These are phyloP conservation scores for Gasterosteus aculeatus DNA, from an alignment of 2,113 vertebrate species.

Conservation along the genomic window DNA sequence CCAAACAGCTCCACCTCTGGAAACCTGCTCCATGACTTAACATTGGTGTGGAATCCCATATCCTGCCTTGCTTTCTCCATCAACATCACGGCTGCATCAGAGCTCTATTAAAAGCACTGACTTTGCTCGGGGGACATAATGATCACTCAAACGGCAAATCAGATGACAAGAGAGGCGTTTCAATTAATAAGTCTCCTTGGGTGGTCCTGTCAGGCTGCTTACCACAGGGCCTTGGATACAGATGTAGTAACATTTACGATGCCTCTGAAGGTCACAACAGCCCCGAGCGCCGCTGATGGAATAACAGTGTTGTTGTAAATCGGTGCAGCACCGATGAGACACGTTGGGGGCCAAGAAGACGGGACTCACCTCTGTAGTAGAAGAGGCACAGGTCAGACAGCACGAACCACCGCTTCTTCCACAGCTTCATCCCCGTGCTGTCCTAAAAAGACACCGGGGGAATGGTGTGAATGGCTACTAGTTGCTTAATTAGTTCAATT, in stretches of 20 bases:
- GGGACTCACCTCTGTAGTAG: conserved; percentile 93
- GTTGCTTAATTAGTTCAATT: background rate
- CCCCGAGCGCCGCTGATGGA: conserved; percentile 1
- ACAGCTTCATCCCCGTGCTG: conserved; percentile 97
- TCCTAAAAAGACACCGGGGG: conserved; percentile 81
- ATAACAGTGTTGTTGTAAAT: background rate
- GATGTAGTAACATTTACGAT: conserved; percentile 16
- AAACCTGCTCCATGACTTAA: conserved; percentile 22
- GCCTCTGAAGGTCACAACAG: conserved; percentile 19
- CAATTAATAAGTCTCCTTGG: conserved; percentile 12
- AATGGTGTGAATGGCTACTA: background rate
- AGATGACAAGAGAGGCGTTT: conserved; percentile 29
- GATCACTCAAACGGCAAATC: conserved; percentile 13
- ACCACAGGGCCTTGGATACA: conserved; percentile 13
- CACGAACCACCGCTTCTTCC: conserved; percentile 99
- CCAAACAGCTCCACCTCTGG: conserved; percentile 10
- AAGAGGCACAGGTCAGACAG: conserved; percentile 97
- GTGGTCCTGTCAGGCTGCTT: conserved; percentile 34
- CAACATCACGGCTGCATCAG: background rate
- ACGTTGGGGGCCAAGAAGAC: background rate
- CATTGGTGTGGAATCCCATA: conserved; percentile 27
- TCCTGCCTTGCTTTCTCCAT: conserved; percentile 20
- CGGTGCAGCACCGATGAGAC: background rate
- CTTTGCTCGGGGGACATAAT: conserved; percentile 15
- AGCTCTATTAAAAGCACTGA: conserved; percentile 24